These are phyloP conservation scores for Tenthredo livida DNA, from an alignment of 2,888 invertebrate genomes.

Conservation along the genomic window DNA sequence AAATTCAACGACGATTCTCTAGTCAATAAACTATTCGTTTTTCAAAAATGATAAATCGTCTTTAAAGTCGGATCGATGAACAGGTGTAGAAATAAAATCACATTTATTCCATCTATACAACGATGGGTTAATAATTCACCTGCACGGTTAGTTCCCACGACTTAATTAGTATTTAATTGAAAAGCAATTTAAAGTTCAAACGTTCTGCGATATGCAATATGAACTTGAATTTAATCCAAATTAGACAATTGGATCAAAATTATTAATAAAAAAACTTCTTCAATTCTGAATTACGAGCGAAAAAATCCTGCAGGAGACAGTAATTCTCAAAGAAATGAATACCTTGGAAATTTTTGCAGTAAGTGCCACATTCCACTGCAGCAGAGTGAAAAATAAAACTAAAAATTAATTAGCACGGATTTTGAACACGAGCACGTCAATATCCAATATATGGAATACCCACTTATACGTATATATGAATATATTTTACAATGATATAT, in stretches of 20 bases:
- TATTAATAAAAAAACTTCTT: neutral
- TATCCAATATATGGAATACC: neutral
- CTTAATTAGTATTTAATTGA: conserved; percentile 42
- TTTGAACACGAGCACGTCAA: neutral
- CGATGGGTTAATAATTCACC: neutral
- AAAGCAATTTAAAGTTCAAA: neutral
- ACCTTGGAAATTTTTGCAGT: neutral
- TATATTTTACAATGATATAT: neutral
- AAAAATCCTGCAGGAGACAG: neutral
- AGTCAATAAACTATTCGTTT: neutral
- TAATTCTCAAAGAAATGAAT: neutral
- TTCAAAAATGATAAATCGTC: neutral
- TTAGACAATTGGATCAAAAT: neutral
- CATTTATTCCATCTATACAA: neutral
- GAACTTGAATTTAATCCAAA: neutral
- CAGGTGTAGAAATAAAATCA: neutral
- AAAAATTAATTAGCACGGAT: conserved; percentile 21
- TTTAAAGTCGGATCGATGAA: neutral
- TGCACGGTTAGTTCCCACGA: neutral
- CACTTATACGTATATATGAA: neutral
- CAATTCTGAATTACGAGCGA: neutral
- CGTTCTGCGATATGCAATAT: neutral
- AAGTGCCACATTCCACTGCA: conserved; percentile 14
- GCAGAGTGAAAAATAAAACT: neutral
- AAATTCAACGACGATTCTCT: conserved; percentile 1